Conservation (phyloP, 2,888 invertebrate species). For the Uloborus plumipes region DNA sequence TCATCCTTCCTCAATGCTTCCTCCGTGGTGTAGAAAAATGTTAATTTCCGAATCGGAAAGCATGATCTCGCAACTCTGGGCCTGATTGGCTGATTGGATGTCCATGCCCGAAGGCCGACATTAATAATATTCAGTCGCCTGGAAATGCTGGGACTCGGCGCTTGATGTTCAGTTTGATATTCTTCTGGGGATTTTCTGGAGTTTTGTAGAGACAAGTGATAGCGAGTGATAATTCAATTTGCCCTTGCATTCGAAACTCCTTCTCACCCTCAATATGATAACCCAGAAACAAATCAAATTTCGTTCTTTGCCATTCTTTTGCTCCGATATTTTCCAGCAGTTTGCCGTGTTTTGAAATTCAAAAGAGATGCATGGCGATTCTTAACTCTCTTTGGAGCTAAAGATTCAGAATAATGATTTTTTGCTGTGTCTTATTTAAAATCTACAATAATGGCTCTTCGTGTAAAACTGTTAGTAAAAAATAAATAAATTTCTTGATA, state of each 20-base stretch:
- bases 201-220: slow-evolving; percentile 35
- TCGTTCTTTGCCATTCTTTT: slow-evolving; percentile 30
- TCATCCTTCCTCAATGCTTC: slow-evolving; percentile 26
- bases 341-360: too few relatives aligned
- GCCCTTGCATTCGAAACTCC: slow-evolving; percentile 13
- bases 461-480: too few relatives aligned
- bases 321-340: too few relatives aligned
- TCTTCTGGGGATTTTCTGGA: slow-evolving; percentile 22
- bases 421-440: too few relatives aligned
- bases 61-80: neutral
- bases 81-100: slow-evolving; percentile 20
- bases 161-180: slow-evolving; percentile 39
- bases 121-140: slow-evolving; percentile 29
- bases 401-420: too few relatives aligned
- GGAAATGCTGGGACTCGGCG: slow-evolving; percentile 16
- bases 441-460: too few relatives aligned
- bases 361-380: too few relatives aligned
- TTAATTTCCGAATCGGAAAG: slow-evolving; percentile 15
- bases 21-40: slow-evolving; percentile 23
- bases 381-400: too few relatives aligned
- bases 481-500: too few relatives aligned
- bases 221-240: slow-evolving; percentile 50
- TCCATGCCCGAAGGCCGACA: slow-evolving; percentile 24
- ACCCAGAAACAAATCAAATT: slow-evolving; percentile 30
- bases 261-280: neutral